These are phyloP conservation scores for Ceratina calcarata DNA, from an alignment of 1,140 invertebrate genomes.

Conservation along the genomic window DNA sequence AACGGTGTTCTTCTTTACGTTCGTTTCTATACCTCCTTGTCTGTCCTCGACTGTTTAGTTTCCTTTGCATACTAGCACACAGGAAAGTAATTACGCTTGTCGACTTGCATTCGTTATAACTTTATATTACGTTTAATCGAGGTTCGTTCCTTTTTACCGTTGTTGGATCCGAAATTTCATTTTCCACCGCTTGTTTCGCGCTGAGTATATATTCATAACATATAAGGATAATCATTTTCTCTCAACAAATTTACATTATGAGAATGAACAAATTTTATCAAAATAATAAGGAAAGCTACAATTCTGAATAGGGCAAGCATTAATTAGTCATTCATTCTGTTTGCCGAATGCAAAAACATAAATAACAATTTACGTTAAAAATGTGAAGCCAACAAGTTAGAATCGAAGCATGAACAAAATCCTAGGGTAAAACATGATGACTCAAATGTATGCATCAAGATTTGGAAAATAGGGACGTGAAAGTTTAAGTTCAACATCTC, in stretches of 20 bases:
- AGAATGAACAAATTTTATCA: no score
- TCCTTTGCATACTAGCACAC: background rate
- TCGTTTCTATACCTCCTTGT: background rate
- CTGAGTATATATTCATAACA: background rate
- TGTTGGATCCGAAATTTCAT: slow-evolving; percentile 1
- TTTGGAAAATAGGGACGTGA: background rate
- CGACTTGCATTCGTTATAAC: slow-evolving; percentile 41
- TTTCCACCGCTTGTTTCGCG: background rate
- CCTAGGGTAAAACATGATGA: background rate
- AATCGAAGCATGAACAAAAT: no score
- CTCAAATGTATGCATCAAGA: background rate
- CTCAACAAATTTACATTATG: background rate
- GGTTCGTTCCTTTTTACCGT: background rate
- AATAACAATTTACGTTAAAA: no score
- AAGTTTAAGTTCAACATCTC: background rate
- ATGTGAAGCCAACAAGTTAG: no score
- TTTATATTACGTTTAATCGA: slow-evolving; percentile 10
- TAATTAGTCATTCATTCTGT: no score
- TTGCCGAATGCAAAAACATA: no score
- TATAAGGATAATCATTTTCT: background rate
- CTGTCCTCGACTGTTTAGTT: background rate
- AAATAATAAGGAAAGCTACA: no score
- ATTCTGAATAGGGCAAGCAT: no score
- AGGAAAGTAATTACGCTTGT: slow-evolving; percentile 46
- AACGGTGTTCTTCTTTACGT: slow-evolving; percentile 3